Percentiles rank a stretch among this genome's conserved stretches.
phyloP scores from a whole-genome alignment of 2,797 vertebrate species.

The Chelidonichthys spinosus region DNA sequence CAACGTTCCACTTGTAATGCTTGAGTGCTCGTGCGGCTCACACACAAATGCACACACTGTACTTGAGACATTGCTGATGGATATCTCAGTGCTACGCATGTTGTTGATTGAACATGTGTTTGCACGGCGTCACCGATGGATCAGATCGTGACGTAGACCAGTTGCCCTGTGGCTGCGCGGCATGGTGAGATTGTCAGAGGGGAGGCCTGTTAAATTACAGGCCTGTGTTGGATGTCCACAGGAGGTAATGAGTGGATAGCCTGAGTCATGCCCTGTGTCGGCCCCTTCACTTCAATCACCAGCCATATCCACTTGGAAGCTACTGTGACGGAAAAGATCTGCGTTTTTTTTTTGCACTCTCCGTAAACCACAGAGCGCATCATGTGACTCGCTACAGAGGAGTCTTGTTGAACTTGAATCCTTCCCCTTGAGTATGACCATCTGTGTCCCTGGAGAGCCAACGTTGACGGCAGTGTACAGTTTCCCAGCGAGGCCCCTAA shows the following conservation, averaged over 20 bases:
- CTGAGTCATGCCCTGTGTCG: slow-evolving; percentile 62
- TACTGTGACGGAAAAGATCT: slow-evolving; percentile 65
- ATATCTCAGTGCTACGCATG: slow-evolving; percentile 37
- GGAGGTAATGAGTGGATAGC: slow-evolving; percentile 75
- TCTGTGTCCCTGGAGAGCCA: slow-evolving; percentile 74
- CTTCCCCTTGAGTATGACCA: slow-evolving; percentile 65
- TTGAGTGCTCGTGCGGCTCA: slow-evolving; percentile 26
- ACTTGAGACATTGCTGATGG: slow-evolving; percentile 17
- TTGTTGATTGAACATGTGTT: slow-evolving; percentile 54
- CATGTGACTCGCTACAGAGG: slow-evolving; percentile 65
- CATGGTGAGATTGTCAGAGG: slow-evolving; percentile 47
- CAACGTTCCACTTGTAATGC: slow-evolving; percentile 28
- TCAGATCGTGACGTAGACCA: slow-evolving; percentile 48
- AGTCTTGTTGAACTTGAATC: slow-evolving; percentile 70
- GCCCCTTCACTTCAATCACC: slow-evolving; percentile 67
- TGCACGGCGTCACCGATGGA: slow-evolving; percentile 44
- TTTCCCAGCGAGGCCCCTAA: slow-evolving; percentile 77
- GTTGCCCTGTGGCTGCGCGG: slow-evolving; percentile 50
- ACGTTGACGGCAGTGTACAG: slow-evolving; percentile 51
- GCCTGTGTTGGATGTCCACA: slow-evolving; percentile 52
- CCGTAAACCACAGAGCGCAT: slow-evolving; percentile 51
- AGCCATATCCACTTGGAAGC: slow-evolving; percentile 62
- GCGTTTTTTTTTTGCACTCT: slow-evolving; percentile 64
- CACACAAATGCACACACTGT: slow-evolving; percentile 9
- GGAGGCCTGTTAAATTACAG: slow-evolving; percentile 70